phyloP scores from a whole-genome alignment of 2,888 invertebrate species.

The Calliopum simillimum region DNA sequence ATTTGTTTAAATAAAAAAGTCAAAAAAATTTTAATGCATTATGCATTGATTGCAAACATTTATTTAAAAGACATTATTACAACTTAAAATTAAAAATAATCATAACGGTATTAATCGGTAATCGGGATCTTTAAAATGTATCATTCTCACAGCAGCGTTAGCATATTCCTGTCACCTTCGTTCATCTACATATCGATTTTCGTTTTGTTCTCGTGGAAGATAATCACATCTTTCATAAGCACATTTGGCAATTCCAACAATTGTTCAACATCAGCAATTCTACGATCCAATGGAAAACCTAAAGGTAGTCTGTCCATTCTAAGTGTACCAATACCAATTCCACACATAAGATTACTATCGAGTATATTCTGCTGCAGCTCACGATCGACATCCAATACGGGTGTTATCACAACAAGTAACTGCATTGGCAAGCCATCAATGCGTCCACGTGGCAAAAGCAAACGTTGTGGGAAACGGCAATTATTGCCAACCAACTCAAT shows the following conservation, averaged over 20 bases:
- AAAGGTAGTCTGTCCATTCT: slow-evolving; percentile 51
- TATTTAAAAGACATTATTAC: slow-evolving; percentile 29
- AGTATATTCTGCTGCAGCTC: background rate
- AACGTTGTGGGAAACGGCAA: slow-evolving; percentile 73
- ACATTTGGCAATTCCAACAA: slow-evolving; percentile 53
- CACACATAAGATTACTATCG: slow-evolving; percentile 18
- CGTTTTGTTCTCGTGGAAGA: slow-evolving; percentile 51
- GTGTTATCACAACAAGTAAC: slow-evolving; percentile 72
- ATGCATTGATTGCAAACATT: slow-evolving; percentile 41
- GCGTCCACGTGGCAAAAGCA: slow-evolving; percentile 75
- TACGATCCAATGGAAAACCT: slow-evolving; percentile 57
- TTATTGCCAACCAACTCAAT: slow-evolving; percentile 62
- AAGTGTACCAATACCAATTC: slow-evolving; percentile 46
- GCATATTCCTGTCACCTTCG: background rate
- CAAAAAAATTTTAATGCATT: slow-evolving; percentile 34
- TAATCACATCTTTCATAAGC: slow-evolving; percentile 53
- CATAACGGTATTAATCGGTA: background rate
- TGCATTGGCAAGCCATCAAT: slow-evolving; percentile 73
- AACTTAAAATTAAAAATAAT: slow-evolving; percentile 17
- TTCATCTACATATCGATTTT: background rate
- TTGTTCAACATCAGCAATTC: slow-evolving; percentile 48
- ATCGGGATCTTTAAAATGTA: background rate
- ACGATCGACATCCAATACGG: slow-evolving; percentile 55
- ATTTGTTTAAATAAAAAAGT: background rate
- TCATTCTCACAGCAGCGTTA: too few species aligned